phyloP scores from a whole-genome alignment of 2,113 vertebrate genomes.

The Pipra filicauda region DNA sequence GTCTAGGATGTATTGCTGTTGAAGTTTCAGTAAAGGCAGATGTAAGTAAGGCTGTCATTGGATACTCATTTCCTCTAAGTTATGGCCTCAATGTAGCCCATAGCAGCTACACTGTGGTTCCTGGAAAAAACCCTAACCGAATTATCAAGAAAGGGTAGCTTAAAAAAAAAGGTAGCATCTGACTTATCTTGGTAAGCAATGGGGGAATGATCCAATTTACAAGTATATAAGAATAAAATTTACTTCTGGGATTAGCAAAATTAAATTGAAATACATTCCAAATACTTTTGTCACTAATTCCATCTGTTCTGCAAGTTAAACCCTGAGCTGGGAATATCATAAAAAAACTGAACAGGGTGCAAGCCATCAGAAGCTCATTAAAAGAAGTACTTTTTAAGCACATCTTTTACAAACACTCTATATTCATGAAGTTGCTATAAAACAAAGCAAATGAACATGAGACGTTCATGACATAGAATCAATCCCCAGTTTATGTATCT shows the following conservation, averaged over 20 bases:
- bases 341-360: neutral
- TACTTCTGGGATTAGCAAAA: constrained; percentile 23
- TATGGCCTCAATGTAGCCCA: neutral
- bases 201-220: neutral
- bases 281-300: neutral
- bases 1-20: neutral
- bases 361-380: constrained; percentile 3
- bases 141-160: neutral
- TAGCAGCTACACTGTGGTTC: neutral
- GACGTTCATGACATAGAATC: neutral
- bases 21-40: neutral
- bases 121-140: neutral
- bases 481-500: neutral
- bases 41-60: neutral
- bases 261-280: constrained; percentile 37
- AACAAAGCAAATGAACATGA: neutral
- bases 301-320: constrained; percentile 40
- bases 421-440: neutral
- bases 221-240: constrained; percentile 26
- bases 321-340: neutral
- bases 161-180: neutral
- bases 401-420: neutral
- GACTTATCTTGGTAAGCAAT: neutral
- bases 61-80: neutral
- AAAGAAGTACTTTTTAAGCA: neutral